Base-by-base conservation (phyloP, 2,113 vertebrate species). In the Poecilia latipinna region DNA sequence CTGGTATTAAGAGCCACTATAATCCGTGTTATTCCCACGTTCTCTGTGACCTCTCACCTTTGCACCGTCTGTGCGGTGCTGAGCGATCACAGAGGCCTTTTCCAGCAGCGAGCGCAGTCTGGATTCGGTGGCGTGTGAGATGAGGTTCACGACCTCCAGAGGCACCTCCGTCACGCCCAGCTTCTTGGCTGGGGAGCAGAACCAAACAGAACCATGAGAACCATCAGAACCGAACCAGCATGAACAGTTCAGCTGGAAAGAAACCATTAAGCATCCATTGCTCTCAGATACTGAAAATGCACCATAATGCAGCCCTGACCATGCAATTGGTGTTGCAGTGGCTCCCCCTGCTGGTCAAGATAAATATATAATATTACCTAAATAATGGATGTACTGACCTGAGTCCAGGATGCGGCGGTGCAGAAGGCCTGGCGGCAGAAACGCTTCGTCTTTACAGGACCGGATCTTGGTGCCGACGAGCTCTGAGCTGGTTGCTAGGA, bases 371-470 rank as follows among this genome's bases (percentile, higher is more conserved):
- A 3, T 6, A 22, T 8, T 19, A 6, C n/a, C 42, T 67, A 11
- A 0, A 73, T 10, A 29, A 22, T 0, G 0, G n/a, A 42, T 32
- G 0, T 33, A 35, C 67, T 7, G 4, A 97, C 96, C 95, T 51
- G 90, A 96, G 82, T 97, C 96, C 82, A 96, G 87, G 82, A 97
- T 93, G 82, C 95, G 95, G 60, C 95, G 94, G 75, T 95, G 96
- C 74, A 97, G 93, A 64, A 95, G 91, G 12, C 93, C 72, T 0
- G 94, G 77, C 29, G 96, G 95, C 78, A 97, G 93, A 86, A 97
- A 97, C 37, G 95, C 87, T 61, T 97, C 96, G 33, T 97, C 96
- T 82, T 96, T 96, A 87, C 96, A 96, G 22, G 96, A 96, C 17
- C 95, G 94, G 44, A 95, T 94, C 89, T 96, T 96, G 0, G 93